A percentile compares a stretch with the other conserved stretches of the same genome.
Evolutionary conservation across 2,113 vertebrate genomes (phyloP).

Genomic region (Notechis scutatus): DNA sequence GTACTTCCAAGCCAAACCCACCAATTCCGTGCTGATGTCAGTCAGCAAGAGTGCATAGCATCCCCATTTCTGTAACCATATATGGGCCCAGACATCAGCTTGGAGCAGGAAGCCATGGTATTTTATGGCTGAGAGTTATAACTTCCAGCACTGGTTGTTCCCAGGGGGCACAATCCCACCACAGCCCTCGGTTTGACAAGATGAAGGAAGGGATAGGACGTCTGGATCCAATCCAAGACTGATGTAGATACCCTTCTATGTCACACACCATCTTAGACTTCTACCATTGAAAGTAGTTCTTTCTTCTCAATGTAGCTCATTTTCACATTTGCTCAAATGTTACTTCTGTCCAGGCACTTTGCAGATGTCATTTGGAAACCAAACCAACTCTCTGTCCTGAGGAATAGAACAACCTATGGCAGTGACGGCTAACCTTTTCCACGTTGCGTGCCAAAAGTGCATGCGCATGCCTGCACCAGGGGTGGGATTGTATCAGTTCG

Average conservation of each 20-base stretch:
- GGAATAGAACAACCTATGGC: background rate
- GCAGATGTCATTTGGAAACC: background rate
- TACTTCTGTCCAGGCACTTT: too few species aligned
- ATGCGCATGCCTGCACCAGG: too few species aligned
- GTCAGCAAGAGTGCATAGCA: background rate
- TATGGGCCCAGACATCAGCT: constrained; percentile 6
- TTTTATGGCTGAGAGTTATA: background rate
- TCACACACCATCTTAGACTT: background rate
- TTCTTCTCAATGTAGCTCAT: background rate
- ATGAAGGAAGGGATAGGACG: background rate
- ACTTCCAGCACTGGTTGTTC: background rate
- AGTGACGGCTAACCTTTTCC: too few species aligned
- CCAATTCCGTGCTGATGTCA: background rate
- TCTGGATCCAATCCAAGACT: background rate
- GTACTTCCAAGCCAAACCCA: background rate
- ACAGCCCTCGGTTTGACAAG: background rate
- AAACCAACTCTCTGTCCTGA: background rate
- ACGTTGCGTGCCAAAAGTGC: too few species aligned
- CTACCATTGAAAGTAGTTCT: background rate
- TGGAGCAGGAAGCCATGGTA: background rate
- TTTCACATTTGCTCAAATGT: background rate
- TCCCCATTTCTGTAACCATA: background rate
- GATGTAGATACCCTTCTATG: background rate
- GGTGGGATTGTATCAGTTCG: too few species aligned
- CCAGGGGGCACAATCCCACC: background rate